Evolutionary conservation across 2,797 vertebrate species (phyloP).

Genomic region (Chiroxiphia lanceolata): DNA sequence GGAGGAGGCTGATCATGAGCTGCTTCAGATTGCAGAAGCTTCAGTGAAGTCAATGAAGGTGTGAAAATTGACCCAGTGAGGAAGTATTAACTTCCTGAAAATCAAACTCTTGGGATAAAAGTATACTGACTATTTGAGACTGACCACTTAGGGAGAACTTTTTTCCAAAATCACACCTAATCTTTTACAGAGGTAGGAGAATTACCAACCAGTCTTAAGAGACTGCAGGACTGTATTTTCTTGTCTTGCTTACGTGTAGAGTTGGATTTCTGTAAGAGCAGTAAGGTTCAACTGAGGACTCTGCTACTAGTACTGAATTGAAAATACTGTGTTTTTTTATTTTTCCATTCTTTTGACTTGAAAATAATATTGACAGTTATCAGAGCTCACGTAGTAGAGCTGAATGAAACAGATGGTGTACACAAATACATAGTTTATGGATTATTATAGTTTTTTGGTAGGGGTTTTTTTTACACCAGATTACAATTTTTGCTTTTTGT

Average conservation of each 20-base stretch:
- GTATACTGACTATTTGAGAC: not conserved
- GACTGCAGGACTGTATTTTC: not conserved
- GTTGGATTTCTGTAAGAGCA: not conserved
- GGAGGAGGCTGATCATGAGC: not conserved
- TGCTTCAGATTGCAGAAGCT: not conserved
- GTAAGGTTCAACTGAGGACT: not conserved
- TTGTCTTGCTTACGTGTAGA: not conserved
- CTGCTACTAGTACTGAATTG: not conserved
- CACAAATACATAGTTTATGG: not conserved
- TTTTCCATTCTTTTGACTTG: not conserved
- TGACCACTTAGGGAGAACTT: not conserved
- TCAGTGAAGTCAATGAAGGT: not conserved
- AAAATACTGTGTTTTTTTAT: not conserved
- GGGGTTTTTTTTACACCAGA: not conserved
- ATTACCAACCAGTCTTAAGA: not conserved
- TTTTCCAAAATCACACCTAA: not conserved
- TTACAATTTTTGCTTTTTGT: not conserved
- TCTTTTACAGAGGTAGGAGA: not conserved
- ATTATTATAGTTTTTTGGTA: not conserved
- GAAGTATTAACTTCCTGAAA: not conserved
- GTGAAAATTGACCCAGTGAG: not conserved
- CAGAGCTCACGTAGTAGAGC: not conserved
- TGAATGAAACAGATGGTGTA: not conserved
- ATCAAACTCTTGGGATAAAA: not conserved
- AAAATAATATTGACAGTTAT: not conserved